Evolutionary conservation across 64 coral and sea anemone genomes (phyloP).

Genomic region (Montipora foliosa): DNA sequence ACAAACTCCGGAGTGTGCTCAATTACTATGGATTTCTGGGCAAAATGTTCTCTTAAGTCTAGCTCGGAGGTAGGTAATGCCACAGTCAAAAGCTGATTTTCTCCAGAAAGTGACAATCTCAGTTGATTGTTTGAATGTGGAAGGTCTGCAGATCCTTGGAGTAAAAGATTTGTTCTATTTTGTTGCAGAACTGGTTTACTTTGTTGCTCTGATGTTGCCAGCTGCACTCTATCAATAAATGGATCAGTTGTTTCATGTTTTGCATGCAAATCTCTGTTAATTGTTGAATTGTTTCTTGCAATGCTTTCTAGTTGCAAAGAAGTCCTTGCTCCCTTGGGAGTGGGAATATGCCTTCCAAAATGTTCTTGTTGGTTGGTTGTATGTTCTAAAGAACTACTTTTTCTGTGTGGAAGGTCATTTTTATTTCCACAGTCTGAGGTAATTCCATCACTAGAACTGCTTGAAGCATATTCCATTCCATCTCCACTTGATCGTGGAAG

Average conservation of each 20-base stretch:
- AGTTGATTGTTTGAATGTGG: not conserved
- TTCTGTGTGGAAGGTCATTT: not conserved
- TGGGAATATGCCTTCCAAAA: not conserved
- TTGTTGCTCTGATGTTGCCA: not conserved
- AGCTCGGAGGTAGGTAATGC: not conserved
- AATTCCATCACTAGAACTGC: slow-evolving; percentile 29
- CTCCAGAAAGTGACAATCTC: not conserved
- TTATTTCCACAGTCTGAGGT: not conserved
- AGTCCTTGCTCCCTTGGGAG: not conserved
- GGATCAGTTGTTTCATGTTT: not conserved
- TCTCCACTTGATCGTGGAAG: slow-evolving; percentile 96
- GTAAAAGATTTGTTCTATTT: slow-evolving; percentile 31
- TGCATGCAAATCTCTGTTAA: not conserved
- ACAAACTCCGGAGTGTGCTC: slow-evolving; percentile 60
- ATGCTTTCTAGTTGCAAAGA: not conserved
- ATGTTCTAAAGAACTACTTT: not conserved
- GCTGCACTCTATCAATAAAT: not conserved
- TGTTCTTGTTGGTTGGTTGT: not conserved
- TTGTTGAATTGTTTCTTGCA: not conserved
- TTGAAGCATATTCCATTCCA: slow-evolving; percentile 88
- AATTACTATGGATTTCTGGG: slow-evolving; percentile 25
- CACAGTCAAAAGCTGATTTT: slow-evolving; percentile 13
- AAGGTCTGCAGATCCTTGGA: slow-evolving; percentile 19
- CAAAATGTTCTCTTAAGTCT: not conserved
- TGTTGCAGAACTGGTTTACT: not conserved